These are phyloP conservation scores for Ctenochaetus hawaiiensis DNA, from an alignment of 2,797 vertebrate species.

Conservation along the genomic window DNA sequence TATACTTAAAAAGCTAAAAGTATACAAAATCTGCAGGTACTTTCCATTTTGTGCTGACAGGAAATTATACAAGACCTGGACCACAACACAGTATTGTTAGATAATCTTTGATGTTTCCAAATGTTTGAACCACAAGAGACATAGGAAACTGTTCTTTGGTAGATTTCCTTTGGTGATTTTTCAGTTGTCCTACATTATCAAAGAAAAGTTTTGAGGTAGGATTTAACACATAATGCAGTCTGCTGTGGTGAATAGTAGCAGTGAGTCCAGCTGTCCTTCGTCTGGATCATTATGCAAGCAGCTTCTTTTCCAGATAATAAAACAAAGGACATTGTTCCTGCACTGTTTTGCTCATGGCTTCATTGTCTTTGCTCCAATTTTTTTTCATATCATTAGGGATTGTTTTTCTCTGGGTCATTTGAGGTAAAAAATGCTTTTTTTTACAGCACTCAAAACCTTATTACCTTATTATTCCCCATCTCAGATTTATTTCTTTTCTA, in stretches of 20 bases:
- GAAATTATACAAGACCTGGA: constrained; percentile 26
- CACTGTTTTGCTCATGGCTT: constrained; percentile 47
- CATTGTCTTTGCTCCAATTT: constrained; percentile 48
- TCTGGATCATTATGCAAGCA: constrained; percentile 39
- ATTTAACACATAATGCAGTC: neutral
- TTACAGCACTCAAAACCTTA: neutral
- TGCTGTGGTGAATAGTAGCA: constrained; percentile 15
- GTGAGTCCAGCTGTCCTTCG: constrained; percentile 34
- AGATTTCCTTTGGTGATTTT: constrained; percentile 19
- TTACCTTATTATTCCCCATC: too few species aligned
- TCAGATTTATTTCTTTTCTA: neutral
- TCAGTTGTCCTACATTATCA: neutral
- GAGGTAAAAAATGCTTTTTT: constrained; percentile 17
- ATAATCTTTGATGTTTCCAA: constrained; percentile 21
- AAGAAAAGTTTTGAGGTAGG: constrained; percentile 14
- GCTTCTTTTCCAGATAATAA: constrained; percentile 49
- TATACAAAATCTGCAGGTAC: neutral
- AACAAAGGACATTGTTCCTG: constrained; percentile 69
- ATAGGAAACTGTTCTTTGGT: constrained; percentile 16
- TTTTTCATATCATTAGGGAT: constrained; percentile 38
- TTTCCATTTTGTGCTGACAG: constrained; percentile 27
- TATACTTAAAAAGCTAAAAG: neutral
- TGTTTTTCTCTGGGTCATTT: constrained; percentile 46
- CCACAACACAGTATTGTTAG: constrained; percentile 11
- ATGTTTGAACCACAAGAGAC: neutral